phyloP scores from a whole-genome alignment of 2,888 invertebrate species.

The Ernsta delagoae region DNA sequence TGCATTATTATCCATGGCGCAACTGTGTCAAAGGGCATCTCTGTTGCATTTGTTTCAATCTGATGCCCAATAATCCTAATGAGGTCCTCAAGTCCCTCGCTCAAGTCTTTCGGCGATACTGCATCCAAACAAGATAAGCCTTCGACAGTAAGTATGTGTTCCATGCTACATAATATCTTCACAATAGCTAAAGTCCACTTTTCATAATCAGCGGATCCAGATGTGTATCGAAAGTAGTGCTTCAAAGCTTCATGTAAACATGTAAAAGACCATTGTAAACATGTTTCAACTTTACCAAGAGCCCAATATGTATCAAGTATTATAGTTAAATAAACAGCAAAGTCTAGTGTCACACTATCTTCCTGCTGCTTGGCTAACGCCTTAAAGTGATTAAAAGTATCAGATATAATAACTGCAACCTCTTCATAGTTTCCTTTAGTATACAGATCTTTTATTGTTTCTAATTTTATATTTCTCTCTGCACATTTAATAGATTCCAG shows the following conservation, averaged over 20 bases:
- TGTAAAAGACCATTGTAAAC: slow-evolving; percentile 91
- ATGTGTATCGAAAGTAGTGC: slow-evolving; percentile 82
- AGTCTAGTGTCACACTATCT: slow-evolving; percentile 79
- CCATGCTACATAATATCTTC: slow-evolving; percentile 76
- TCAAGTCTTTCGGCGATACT: slow-evolving; percentile 84
- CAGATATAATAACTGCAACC: slow-evolving; percentile 87
- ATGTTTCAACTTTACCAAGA: slow-evolving; percentile 85
- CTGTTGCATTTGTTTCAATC: slow-evolving; percentile 88
- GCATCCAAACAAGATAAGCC: slow-evolving; percentile 78
- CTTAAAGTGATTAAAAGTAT: slow-evolving; percentile 86
- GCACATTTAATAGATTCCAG: slow-evolving; percentile 67
- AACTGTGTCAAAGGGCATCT: slow-evolving; percentile 88
- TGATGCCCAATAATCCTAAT: slow-evolving; percentile 91
- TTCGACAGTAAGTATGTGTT: slow-evolving; percentile 73
- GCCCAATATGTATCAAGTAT: slow-evolving; percentile 88
- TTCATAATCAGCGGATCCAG: slow-evolving; percentile 72
- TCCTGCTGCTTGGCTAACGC: slow-evolving; percentile 70
- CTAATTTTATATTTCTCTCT: slow-evolving; percentile 83
- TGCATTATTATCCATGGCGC: slow-evolving; percentile 94
- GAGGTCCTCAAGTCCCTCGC: slow-evolving; percentile 89
- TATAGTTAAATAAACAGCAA: slow-evolving; percentile 84
- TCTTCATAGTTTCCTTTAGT: slow-evolving; percentile 87
- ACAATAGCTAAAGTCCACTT: slow-evolving; percentile 76
- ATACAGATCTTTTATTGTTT: slow-evolving; percentile 88
- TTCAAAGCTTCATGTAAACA: slow-evolving; percentile 90